Percentiles rank a stretch among this genome's conserved stretches.
phyloP scores from a whole-genome alignment of 2,113 vertebrate species.

The Notarius quadriscutis region DNA sequence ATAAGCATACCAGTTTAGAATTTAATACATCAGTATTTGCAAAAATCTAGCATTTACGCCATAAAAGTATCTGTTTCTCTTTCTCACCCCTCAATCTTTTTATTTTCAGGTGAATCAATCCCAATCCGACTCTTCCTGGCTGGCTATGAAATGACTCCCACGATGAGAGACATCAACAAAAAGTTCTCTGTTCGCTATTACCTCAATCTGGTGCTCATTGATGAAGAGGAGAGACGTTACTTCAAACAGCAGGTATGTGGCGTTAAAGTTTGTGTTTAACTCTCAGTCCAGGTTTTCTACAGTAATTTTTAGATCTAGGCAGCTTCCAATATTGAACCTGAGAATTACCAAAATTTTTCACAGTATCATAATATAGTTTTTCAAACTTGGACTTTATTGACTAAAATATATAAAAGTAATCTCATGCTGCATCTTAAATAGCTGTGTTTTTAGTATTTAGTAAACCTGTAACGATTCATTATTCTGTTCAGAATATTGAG shows the following conservation, averaged over 20 bases:
- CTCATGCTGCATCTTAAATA: neutral
- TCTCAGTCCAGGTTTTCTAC: neutral
- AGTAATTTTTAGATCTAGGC: neutral
- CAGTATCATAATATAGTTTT: neutral
- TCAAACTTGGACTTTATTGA: neutral
- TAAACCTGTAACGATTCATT: no score
- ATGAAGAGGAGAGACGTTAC: conserved; percentile 96
- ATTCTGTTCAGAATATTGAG: no score
- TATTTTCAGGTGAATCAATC: conserved; percentile 87
- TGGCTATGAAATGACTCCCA: conserved; percentile 95
- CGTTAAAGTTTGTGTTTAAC: conserved; percentile 51
- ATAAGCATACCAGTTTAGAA: neutral
- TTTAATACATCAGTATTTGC: neutral
- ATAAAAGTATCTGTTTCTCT: neutral
- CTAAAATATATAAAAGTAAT: neutral
- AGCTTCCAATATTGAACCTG: neutral
- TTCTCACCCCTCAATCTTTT: neutral
- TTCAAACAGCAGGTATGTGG: conserved; percentile 94
- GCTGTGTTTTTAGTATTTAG: neutral
- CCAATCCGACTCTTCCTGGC: conserved; percentile 96
- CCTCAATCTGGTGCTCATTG: conserved; percentile 97
- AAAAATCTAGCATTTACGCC: neutral
- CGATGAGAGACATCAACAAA: conserved; percentile 98
- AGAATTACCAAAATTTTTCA: no score
- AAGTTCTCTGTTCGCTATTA: conserved; percentile 99